These are phyloP conservation scores for Ptilorrhoa leucosticta DNA, from an alignment of 2,113 vertebrate species.

Conservation along the genomic window DNA sequence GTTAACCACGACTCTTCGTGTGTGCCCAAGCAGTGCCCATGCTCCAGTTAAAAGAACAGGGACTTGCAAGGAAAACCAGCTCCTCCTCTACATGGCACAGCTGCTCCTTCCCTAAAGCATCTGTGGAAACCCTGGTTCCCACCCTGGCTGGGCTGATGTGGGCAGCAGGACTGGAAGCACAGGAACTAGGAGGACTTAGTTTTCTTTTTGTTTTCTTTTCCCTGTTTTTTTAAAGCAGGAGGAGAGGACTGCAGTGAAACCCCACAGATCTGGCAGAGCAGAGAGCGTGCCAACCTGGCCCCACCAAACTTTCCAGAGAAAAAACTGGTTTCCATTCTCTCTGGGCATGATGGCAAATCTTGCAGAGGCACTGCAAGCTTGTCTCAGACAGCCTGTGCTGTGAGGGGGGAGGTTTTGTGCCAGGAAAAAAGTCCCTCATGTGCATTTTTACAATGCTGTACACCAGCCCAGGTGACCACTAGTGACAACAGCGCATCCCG, in stretches of 20 bases:
- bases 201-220: neutral
- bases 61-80: neutral
- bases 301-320: neutral
- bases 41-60: neutral
- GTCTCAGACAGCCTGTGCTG: neutral
- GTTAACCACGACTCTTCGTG: fast-evolving
- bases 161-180: neutral
- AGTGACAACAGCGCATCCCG: fast-evolving
- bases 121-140: fast-evolving
- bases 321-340: neutral
- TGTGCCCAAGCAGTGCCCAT: neutral
- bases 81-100: neutral
- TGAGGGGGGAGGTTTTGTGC: neutral
- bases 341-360: neutral
- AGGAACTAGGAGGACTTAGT: neutral
- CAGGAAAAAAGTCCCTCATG: neutral
- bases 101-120: neutral
- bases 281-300: neutral
- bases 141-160: fast-evolving
- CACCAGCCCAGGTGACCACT: neutral
- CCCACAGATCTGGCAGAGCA: neutral
- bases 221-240: neutral
- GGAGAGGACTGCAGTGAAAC: neutral
- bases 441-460: neutral
- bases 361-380: fast-evolving